phyloP scores from a whole-genome alignment of 2,113 vertebrate genomes.

The Centropus unirufus region DNA sequence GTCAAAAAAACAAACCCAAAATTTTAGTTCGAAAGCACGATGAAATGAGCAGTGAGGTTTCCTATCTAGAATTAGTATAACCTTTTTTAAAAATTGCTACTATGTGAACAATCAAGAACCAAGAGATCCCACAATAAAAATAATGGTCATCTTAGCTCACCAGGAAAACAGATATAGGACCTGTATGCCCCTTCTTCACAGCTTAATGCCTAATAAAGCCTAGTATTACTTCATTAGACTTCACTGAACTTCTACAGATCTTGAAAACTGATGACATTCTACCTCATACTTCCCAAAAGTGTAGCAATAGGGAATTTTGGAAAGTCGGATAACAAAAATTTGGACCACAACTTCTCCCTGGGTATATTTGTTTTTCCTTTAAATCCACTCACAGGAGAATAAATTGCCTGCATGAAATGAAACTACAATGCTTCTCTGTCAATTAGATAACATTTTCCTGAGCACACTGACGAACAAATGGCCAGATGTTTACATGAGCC shows the following conservation, averaged over 20 bases:
- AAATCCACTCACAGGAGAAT: not conserved
- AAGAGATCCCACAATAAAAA: not conserved
- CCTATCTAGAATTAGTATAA: not conserved
- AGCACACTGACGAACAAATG: not conserved
- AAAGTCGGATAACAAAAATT: not conserved
- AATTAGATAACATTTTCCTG: constrained; percentile 24
- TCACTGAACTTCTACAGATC: not conserved
- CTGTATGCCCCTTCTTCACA: not conserved
- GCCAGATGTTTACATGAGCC: constrained; percentile 31
- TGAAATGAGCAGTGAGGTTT: not conserved
- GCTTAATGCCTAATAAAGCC: not conserved
- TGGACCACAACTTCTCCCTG: not conserved
- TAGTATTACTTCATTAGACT: not conserved
- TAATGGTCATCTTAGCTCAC: not conserved
- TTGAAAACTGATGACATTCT: not conserved
- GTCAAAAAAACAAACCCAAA: not conserved
- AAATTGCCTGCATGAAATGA: not conserved
- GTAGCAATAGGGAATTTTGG: not conserved
- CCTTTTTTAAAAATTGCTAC: not conserved
- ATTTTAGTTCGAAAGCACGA: not conserved
- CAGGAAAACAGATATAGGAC: not conserved
- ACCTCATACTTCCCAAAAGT: not conserved
- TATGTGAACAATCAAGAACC: not conserved
- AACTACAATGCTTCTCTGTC: not conserved
- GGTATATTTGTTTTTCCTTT: not conserved